Conservation (phyloP, 2,888 invertebrate species). For the Andrena haemorrhoa region DNA sequence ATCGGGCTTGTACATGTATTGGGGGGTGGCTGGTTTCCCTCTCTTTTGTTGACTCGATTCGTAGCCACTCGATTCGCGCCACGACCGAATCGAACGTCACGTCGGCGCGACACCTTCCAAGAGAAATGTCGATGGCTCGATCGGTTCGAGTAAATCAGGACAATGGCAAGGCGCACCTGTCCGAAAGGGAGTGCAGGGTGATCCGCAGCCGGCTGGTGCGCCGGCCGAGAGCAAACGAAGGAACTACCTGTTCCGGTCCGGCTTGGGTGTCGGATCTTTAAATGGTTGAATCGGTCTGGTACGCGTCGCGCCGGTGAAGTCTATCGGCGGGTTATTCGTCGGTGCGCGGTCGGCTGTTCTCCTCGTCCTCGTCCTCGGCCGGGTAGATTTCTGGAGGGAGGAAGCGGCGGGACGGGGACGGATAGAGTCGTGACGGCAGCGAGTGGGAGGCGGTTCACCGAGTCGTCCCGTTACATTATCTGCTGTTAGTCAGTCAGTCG, state of each 20-base stretch:
- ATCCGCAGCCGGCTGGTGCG: slow-evolving; percentile 2
- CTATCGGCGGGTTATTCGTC: not conserved
- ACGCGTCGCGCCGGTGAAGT: not conserved
- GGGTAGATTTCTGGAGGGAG: slow-evolving; percentile 22
- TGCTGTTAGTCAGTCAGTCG: slow-evolving; percentile 82
- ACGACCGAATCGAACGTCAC: not conserved
- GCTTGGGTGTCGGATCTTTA: slow-evolving; percentile 16
- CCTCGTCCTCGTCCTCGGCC: slow-evolving; percentile 8
- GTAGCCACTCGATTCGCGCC: too few species aligned
- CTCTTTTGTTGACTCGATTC: too few species aligned
- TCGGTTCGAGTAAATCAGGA: not conserved
- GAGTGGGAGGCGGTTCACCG: slow-evolving; percentile 79
- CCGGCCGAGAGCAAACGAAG: not conserved
- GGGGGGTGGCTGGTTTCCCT: too few species aligned
- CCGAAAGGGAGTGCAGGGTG: slow-evolving; percentile 2
- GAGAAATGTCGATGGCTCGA: not conserved
- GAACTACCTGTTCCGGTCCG: slow-evolving; percentile 34
- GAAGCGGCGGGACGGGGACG: slow-evolving; percentile 50
- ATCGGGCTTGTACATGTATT: too few species aligned
- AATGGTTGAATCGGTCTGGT: not conserved
- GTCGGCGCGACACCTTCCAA: not conserved
- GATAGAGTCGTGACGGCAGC: slow-evolving; percentile 48
- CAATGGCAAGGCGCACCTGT: slow-evolving; percentile 20
- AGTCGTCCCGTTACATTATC: slow-evolving; percentile 82
- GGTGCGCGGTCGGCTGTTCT: slow-evolving; percentile 3